Evolutionary conservation across 2,888 invertebrate genomes (phyloP).

Genomic region (Sphaeridia pumilis): DNA sequence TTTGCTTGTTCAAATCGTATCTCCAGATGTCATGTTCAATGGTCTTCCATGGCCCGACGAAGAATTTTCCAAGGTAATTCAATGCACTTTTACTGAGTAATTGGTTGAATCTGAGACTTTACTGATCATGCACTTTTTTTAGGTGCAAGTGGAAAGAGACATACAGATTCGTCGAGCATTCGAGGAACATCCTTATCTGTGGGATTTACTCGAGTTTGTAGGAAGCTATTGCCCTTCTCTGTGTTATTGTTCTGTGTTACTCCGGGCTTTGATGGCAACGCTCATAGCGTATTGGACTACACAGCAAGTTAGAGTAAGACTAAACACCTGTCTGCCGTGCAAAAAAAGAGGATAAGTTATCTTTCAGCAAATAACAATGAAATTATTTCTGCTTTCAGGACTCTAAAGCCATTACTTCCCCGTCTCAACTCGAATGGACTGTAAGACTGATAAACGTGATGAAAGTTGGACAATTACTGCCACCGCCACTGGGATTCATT

Average conservation of each 20-base stretch:
- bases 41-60: conserved; percentile 94
- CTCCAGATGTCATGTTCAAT: conserved; percentile 95
- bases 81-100: no score
- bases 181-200: conserved; percentile 64
- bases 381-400: no score
- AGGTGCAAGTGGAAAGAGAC: conserved; percentile 85
- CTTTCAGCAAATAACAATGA: no score
- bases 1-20: conserved; percentile 77
- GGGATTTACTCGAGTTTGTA: conserved; percentile 62
- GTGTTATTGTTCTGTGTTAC: conserved; percentile 63
- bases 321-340: no score
- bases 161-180: conserved; percentile 72
- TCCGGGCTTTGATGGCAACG: conserved; percentile 64
- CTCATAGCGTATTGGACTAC: conserved; percentile 63
- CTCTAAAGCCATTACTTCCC: conserved; percentile 37
- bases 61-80: conserved; percentile 71
- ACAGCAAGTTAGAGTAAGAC: conserved; percentile 36
- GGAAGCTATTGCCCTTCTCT: conserved; percentile 59
- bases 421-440: conserved; percentile 45
- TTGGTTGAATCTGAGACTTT: no score
- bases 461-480: conserved; percentile 71
- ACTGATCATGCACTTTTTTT: no score
- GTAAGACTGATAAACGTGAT: conserved; percentile 63
- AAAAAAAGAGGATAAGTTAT: no score
- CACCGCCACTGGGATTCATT: conserved; percentile 66